Evolutionary conservation across 2,797 vertebrate genomes (phyloP), one percentile per base, ranked within the genome.

Genomic region (Enteromius viviparus): DNA sequence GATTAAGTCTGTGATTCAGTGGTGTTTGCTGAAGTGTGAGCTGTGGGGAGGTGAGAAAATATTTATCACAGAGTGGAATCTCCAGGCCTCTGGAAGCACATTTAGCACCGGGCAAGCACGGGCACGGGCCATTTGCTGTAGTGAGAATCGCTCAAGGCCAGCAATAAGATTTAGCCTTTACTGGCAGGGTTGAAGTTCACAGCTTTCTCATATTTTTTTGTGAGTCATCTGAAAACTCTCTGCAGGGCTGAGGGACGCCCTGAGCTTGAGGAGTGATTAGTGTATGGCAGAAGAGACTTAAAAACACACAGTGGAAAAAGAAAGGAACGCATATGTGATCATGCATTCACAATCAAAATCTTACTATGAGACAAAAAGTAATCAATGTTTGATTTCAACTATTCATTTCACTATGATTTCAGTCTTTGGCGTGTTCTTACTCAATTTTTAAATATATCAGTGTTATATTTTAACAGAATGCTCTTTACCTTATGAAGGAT

Each of bases 121-220:
- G 92, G 81, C 92, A 90, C 78, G 84, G 74, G 60, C 29, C 51
- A 77, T 84, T 86, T 80, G 58, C 68, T 51, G 51, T 65, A 91
- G 86, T 42, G 55, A 78, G 58, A 60, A 85, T 81, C 86, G 91
- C 92, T 90, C 66, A 68, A 81, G 91, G 90, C 89, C 78, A 87
- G 88, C 74, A 89, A 89, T 91, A 88, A 91, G 85, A 89, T 62
- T 64, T 75, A 78, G 72, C 84, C 87, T 84, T 83, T 90, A 86
- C 90, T 84, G 1, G 9, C 86, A 85, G 81, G 88, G 89, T 81
- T 83, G 75, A 86, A 90, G 88, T 87, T 87, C 88, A 85, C 72
- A 60, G 88, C 84, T 77, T 89, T 89, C 77, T 85, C 84, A 88
- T 88, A 90, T 92, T 91, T 88, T 81, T 88, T 90, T 40, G 91